Evolutionary conservation across 2,113 vertebrate species (phyloP).

Genomic region (Pituophis catenifer): DNA sequence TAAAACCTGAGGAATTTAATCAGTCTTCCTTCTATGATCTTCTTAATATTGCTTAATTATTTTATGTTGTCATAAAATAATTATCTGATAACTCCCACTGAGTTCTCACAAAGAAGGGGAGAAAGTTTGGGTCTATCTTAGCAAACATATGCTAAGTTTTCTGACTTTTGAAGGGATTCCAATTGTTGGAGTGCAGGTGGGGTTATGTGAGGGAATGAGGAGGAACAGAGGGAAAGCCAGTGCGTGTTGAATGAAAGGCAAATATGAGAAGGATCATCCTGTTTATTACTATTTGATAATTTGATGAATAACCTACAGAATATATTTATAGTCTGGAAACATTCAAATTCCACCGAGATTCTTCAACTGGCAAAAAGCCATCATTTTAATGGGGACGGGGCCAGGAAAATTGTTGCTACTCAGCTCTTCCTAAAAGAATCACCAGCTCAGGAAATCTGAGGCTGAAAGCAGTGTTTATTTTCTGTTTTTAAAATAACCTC

Average conservation of each 20-base stretch:
- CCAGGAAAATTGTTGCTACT: constrained; percentile 13
- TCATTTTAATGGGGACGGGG: constrained; percentile 24
- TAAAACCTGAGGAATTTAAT: not conserved
- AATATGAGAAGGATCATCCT: constrained; percentile 21
- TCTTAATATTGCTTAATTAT: not conserved
- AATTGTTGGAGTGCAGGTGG: not conserved
- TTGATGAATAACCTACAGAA: constrained; percentile 1
- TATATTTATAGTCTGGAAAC: constrained; percentile 25
- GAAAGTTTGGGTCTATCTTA: not conserved
- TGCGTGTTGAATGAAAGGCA: not conserved
- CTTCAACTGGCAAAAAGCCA: not conserved
- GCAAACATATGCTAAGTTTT: not conserved
- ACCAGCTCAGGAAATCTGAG: constrained; percentile 24
- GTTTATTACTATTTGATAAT: constrained; percentile 14
- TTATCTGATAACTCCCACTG: not conserved
- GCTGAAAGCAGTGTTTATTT: constrained; percentile 25
- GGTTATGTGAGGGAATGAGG: too few species aligned
- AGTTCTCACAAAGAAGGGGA: not conserved
- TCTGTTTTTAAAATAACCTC: constrained; percentile 37
- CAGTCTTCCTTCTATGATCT: not conserved
- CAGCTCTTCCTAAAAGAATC: constrained; percentile 35
- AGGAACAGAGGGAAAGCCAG: not conserved
- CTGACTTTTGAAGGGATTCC: not conserved
- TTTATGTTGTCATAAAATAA: not conserved
- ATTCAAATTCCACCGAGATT: constrained; percentile 22